A percentile compares a stretch with the other conserved stretches of the same genome.
Conservation (phyloP, 2,113 vertebrate genomes). For the Ploceus nigricollis region DNA sequence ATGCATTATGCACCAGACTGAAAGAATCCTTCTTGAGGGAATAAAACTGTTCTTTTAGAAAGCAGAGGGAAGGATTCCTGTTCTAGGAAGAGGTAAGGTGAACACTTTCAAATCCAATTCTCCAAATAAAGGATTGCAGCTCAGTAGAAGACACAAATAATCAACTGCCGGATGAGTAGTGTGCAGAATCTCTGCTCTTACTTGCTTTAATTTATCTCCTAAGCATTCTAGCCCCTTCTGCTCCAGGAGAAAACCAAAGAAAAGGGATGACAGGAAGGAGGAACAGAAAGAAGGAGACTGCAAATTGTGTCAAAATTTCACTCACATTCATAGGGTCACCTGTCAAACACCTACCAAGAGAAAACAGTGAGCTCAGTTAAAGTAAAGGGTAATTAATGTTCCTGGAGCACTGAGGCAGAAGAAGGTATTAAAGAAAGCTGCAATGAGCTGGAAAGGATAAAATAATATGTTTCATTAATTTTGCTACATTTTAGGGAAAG, state of each 20-base stretch:
- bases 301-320: not conserved
- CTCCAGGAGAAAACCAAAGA: not conserved
- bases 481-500: conserved; percentile 32
- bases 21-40: conserved; percentile 56
- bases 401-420: conserved; percentile 25
- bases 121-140: conserved; percentile 11
- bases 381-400: not conserved
- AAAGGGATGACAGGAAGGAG: not conserved
- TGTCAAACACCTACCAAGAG: not conserved
- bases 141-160: not conserved
- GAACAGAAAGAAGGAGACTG: not conserved
- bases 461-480: conserved; percentile 35
- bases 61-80: conserved; percentile 28
- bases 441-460: conserved; percentile 33
- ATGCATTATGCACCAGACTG: conserved; percentile 45
- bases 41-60: conserved; percentile 46
- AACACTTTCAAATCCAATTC: not conserved
- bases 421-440: not conserved
- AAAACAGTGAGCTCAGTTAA: not conserved
- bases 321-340: not conserved
- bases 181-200: not conserved
- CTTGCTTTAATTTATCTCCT: not conserved
- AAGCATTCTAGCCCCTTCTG: not conserved
- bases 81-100: conserved; percentile 34
- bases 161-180: not conserved